phyloP scores from a whole-genome alignment of 2,888 invertebrate species.

The Steinernema carpocapsae region DNA sequence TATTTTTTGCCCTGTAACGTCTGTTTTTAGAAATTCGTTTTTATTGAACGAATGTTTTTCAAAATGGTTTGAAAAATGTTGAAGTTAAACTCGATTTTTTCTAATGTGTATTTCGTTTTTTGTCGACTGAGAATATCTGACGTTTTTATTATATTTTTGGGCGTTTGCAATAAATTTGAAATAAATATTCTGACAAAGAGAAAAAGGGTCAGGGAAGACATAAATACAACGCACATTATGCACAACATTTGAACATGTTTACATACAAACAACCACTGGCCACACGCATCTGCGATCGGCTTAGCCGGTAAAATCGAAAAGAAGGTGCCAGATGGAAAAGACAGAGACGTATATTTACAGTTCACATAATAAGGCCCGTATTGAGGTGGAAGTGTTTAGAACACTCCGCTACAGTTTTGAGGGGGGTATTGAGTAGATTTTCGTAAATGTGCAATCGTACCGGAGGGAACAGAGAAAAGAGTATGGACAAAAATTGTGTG shows the following conservation, averaged over 20 bases:
- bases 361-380: conserved; percentile 2
- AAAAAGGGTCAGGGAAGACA: not conserved
- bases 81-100: no score
- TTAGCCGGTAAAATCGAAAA: not conserved
- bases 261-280: conserved; percentile 32
- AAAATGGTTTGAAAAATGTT: no score
- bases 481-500: no score
- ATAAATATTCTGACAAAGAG: conserved; percentile 12
- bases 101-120: no score
- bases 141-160: no score
- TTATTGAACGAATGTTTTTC: no score
- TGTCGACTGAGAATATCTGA: no score
- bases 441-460: no score
- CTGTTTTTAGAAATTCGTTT: no score
- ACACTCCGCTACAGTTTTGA: not conserved
- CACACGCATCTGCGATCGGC: not conserved
- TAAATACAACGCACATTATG: conserved; percentile 32
- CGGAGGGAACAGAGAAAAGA: no score
- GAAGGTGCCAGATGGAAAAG: not conserved
- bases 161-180: not conserved
- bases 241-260: conserved; percentile 28
- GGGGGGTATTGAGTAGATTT: not conserved
- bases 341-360: not conserved
- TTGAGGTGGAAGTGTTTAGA: conserved; percentile 20
- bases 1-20: no score